phyloP scores from a whole-genome alignment of 2,888 invertebrate species.

The Pristionchus exspectatus region DNA sequence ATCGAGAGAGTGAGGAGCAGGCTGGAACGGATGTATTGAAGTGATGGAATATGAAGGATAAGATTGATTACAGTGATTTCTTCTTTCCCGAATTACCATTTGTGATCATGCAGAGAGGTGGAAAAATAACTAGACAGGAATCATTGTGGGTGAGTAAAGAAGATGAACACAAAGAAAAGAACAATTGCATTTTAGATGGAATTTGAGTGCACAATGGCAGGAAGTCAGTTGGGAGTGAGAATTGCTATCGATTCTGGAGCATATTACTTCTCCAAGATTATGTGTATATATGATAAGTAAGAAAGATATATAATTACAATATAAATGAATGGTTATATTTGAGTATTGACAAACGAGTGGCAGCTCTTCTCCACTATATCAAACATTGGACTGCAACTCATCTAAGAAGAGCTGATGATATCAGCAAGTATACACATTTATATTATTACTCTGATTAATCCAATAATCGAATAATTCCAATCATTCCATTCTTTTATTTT shows the following conservation, averaged over 20 bases:
- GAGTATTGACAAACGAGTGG: constrained; percentile 27
- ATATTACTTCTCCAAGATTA: constrained; percentile 48
- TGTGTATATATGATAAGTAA: constrained; percentile 35
- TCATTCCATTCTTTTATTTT: background rate
- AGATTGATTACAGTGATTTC: constrained; percentile 6
- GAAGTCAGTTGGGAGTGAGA: background rate
- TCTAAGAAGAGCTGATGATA: constrained; percentile 21
- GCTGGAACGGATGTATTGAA: no score
- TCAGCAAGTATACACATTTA: constrained; percentile 32
- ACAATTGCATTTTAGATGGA: constrained; percentile 26
- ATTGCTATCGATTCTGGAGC: constrained; percentile 45
- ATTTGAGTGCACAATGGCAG: constrained; percentile 46
- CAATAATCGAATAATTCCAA: background rate
- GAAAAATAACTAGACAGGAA: constrained; percentile 16
- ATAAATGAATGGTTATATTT: background rate
- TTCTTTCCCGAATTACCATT: constrained; percentile 23
- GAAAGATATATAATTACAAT: background rate
- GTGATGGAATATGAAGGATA: no score
- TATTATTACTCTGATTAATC: background rate
- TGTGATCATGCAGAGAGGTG: constrained; percentile 35
- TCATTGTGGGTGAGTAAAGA: constrained; percentile 28
- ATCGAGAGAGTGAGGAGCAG: background rate
- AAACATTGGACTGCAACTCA: constrained; percentile 41
- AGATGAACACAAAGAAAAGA: background rate
- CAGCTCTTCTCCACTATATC: constrained; percentile 10